phyloP scores from a whole-genome alignment of 2,888 invertebrate genomes.

The Quadriops clusia region DNA sequence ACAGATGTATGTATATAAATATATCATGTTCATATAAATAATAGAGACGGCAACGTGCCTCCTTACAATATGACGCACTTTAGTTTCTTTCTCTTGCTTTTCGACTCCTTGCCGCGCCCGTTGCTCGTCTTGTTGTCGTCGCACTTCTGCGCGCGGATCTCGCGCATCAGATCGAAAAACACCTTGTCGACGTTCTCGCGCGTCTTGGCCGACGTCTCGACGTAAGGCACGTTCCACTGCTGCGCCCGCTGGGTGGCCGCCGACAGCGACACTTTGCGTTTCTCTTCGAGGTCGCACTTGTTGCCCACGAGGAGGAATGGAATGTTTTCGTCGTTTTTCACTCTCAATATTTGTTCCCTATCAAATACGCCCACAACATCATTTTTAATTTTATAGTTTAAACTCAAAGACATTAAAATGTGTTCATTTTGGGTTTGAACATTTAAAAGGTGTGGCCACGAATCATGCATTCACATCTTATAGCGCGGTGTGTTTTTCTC shows the following conservation, averaged over 20 bases:
- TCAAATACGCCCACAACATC: no score
- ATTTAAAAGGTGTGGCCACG: neutral
- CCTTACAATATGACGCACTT: conserved; percentile 87
- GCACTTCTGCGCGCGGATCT: conserved; percentile 93
- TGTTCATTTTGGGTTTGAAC: conserved; percentile 6
- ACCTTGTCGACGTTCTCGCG: conserved; percentile 98
- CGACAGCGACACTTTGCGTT: conserved; percentile 79
- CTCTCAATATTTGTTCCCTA: conserved; percentile 96
- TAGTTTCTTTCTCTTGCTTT: conserved; percentile 73
- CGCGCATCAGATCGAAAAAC: conserved; percentile 99
- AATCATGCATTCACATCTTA: neutral
- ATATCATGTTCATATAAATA: no score
- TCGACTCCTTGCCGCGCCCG: conserved; percentile 78
- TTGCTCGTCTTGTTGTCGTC: conserved; percentile 85
- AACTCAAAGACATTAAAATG: conserved; percentile 34
- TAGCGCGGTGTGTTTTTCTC: no score
- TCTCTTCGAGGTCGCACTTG: conserved; percentile 93
- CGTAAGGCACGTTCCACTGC: conserved; percentile 95
- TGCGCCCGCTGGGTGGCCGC: conserved; percentile 82
- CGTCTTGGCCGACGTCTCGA: conserved; percentile 98
- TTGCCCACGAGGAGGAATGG: conserved; percentile 98
- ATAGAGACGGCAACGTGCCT: no score
- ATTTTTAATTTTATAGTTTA: no score
- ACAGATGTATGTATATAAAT: no score
- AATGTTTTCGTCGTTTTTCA: conserved; percentile 97